Evolutionary conservation across 2,888 invertebrate species (phyloP), one percentile per base, ranked within the genome.

Genomic region (Eustalomyia histrio): DNA sequence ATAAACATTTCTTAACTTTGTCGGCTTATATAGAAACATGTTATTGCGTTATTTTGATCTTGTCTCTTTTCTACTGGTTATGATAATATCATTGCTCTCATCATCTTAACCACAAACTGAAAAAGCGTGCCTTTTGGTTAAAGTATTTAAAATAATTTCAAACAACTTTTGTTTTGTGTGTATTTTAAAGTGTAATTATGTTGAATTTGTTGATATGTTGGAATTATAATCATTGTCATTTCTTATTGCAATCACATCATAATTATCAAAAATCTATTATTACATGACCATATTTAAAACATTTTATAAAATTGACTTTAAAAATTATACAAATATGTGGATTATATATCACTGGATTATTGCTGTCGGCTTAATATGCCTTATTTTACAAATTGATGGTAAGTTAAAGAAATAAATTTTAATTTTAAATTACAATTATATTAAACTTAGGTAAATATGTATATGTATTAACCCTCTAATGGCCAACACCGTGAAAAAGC

Each of bases 321-420:
- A 2, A 47, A 47, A 47, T n/a, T n/a, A 47, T 47, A 47, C 14
- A 85, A 29, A 64, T 79, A 86, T 86, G 86, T 85, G 84, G 83
- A 84, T 84, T 76, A 82, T 79, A 78, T 85, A 84, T 79, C 83
- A 84, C 76, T 85, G 87, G 86, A 86, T 84, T 78, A 79, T 84
- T 65, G 83, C 84, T 69, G 83, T 84, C 65, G 85, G 83, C 72
- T 78, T 83, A 53, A 83, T 86, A 84, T 85, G 80, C 64, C 68
- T 84, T 17, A 76, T 84, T 53, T 72, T 83, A 64, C 81, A 84
- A 63, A 81, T 74, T 67, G 61, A 74, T 65, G 84, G 85, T 85
- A 80, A 85, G 85, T 84, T 29, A 5, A 5, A 14, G 2, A 47
- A 12, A 39, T 12, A 12, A 12, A 10, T 12, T 39, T 39, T 39